phyloP scores from a whole-genome alignment of 2,113 vertebrate species.

The Ammodytes dubius region DNA sequence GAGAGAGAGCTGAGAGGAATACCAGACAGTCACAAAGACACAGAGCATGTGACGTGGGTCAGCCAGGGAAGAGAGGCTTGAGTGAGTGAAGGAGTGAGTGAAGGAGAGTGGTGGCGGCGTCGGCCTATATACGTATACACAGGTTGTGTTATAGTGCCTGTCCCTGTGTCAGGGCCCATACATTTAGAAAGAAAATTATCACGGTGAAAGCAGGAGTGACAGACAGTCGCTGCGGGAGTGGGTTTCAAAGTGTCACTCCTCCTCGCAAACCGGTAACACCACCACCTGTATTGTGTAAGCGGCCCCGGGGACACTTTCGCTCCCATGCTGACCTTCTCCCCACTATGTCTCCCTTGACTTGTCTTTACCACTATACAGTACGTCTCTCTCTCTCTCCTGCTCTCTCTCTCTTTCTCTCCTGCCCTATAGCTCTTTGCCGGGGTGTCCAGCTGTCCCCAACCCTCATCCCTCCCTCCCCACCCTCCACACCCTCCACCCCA shows the following conservation, averaged over 20 bases:
- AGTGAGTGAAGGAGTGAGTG: constrained; percentile 46
- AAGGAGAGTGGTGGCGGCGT: constrained; percentile 17
- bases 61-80: constrained; percentile 14
- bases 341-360: constrained; percentile 44
- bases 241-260: constrained; percentile 53
- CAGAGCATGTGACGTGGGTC: constrained; percentile 14
- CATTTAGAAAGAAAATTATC: constrained; percentile 64
- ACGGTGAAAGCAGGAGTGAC: constrained; percentile 48
- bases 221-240: constrained; percentile 40
- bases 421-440: no score
- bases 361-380: constrained; percentile 33
- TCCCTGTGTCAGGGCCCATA: constrained; percentile 33
- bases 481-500: background rate
- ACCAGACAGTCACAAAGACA: constrained; percentile 24
- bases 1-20: constrained; percentile 36
- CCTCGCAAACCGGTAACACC: constrained; percentile 37
- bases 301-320: constrained; percentile 34
- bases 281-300: constrained; percentile 61
- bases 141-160: constrained; percentile 15
- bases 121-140: background rate
- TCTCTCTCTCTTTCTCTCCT: constrained; percentile 33
- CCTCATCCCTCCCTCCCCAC: constrained; percentile 9
- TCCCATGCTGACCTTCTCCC: constrained; percentile 61
- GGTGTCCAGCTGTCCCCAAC: constrained; percentile 72
- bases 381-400: constrained; percentile 26